Percentiles rank a stretch among this genome's conserved stretches.
Evolutionary conservation across 2,888 invertebrate species (phyloP).

Genomic region (Mythimna ferrago): DNA sequence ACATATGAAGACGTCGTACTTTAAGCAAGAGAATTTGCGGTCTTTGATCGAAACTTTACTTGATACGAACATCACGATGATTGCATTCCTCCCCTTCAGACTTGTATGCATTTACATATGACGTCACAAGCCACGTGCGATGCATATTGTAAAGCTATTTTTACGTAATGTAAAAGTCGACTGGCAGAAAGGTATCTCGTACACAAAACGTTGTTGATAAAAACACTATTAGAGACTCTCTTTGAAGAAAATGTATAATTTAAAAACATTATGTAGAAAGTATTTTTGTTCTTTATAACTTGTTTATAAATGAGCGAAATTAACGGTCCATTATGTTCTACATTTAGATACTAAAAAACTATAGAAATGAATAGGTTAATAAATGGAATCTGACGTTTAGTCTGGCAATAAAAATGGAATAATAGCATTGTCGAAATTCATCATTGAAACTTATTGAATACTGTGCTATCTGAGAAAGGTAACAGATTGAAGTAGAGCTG

Average conservation of each 20-base stretch:
- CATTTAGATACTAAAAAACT: background rate
- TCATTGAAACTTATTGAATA: conserved; percentile 50
- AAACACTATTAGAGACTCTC: conserved; percentile 26
- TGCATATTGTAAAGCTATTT: conserved; percentile 55
- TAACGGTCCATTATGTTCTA: conserved; percentile 25
- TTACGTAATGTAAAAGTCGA: conserved; percentile 45
- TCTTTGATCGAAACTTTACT: conserved; percentile 50
- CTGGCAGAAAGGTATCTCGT: conserved; percentile 14
- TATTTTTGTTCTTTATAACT: conserved; percentile 25
- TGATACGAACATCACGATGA: conserved; percentile 55
- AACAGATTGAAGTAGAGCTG: conserved; percentile 38
- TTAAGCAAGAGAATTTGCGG: conserved; percentile 34
- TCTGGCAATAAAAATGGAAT: conserved; percentile 16
- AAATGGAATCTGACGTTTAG: conserved; percentile 16
- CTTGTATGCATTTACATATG: conserved; percentile 53
- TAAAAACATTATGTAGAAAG: conserved; percentile 32
- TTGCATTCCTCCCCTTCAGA: conserved; percentile 49
- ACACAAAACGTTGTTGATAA: conserved; percentile 17
- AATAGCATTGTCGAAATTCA: conserved; percentile 27
- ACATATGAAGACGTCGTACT: conserved; percentile 22
- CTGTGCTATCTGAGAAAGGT: conserved; percentile 14
- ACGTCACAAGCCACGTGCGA: conserved; percentile 50
- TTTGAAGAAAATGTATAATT: conserved; percentile 41
- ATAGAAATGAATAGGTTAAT: conserved; percentile 1
- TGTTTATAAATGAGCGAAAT: conserved; percentile 28